phyloP scores from a whole-genome alignment of 2,113 vertebrate species.

The Calcarius ornatus region DNA sequence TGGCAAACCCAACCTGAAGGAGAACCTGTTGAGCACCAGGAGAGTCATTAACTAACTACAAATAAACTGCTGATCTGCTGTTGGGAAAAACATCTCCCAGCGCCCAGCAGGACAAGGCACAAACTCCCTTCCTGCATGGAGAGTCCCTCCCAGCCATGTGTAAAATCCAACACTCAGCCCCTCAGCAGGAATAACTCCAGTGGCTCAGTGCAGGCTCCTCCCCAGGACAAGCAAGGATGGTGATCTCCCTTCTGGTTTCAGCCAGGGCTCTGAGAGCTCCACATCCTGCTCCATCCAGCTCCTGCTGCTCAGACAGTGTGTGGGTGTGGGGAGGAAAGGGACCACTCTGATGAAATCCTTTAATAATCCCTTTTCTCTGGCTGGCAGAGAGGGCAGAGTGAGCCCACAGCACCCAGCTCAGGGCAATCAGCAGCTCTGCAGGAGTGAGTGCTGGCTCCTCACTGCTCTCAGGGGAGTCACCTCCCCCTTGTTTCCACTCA shows the following conservation, averaged over 20 bases:
- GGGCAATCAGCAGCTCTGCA: too few species aligned
- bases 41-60: not conserved
- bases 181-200: not conserved
- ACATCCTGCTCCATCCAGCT: not conserved
- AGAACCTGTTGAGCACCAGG: not conserved
- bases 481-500: not conserved
- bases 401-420: not conserved
- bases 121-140: rapidly evolving
- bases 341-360: not conserved
- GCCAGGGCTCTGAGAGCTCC: not conserved
- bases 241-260: not conserved
- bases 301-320: not conserved
- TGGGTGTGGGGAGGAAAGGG: not conserved
- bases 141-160: rapidly evolving
- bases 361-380: not conserved
- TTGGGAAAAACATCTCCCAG: not conserved
- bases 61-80: not conserved
- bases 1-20: not conserved
- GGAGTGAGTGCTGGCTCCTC: too few species aligned
- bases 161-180: rapidly evolving
- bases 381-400: not conserved
- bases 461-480: not conserved
- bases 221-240: rapidly evolving
- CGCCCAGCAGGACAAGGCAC: not conserved
- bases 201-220: not conserved